Base-by-base conservation (phyloP, 92 coral and sea anemone genomes). In the Desmophyllum pertusum region DNA sequence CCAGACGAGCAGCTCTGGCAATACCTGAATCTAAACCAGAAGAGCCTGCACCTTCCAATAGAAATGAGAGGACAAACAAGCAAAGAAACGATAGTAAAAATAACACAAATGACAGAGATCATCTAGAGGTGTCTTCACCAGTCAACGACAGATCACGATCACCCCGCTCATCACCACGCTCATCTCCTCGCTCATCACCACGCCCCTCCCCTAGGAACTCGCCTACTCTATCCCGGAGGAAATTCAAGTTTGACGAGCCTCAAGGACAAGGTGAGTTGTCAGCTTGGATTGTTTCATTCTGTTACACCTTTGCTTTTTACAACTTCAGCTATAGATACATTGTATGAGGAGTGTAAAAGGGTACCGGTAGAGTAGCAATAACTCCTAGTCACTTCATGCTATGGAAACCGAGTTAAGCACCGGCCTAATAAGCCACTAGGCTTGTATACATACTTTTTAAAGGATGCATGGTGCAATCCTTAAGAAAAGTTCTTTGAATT, bases 1-100 rank as follows among this genome's bases (percentile, higher is more conserved):
- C 98, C 42, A 93, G 98, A 69, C 93, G 98, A 21, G 98, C 93
- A 19, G 95, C 93, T 29, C 84, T 92, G 46, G 95, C 90, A 15
- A 70, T 92, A 35, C 30, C 88, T 7, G 81, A 89, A 53, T 76
- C 89, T 30, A 90, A 90, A 73, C 79, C 87, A 6, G 76, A 86
- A 17, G 87, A 88, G 35, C 62, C 89, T 31, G 70, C 70, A 46
- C 7, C 77, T 10, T n/a, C 86, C 38, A 90, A 51, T 33, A 68
- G 66, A 64, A 79, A 23, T 14, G 80, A 87, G 33, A 75, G 68
- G 33, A n/a, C n/a, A n/a, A 74, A 71, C 52, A 74, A 84, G 51
- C 69, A 59, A 70, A 79, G 84, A 43, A 51, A 59, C 9, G 86
- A 79, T 10, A 81, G 83, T 25, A 78, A 66, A 35, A 70, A 19